phyloP scores from a whole-genome alignment of 2,888 invertebrate species.

The Xanthia togata region DNA sequence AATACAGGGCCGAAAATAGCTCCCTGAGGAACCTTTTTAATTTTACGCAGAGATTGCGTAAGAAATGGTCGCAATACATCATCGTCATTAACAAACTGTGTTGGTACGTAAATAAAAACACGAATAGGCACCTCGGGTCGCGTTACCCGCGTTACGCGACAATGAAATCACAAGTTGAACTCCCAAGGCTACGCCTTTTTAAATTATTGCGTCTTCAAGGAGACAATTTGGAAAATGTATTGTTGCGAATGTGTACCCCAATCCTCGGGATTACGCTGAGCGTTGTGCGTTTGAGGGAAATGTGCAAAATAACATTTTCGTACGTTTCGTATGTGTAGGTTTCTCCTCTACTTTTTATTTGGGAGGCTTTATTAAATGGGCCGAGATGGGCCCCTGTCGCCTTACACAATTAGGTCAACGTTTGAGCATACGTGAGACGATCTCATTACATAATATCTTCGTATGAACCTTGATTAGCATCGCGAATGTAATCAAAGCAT shows the following conservation, averaged over 20 bases:
- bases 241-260: constrained; percentile 76
- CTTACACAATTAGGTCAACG: constrained; percentile 67
- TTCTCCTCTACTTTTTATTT: constrained; percentile 67
- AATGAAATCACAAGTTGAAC: constrained; percentile 69
- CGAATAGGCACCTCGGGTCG: constrained; percentile 67
- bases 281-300: constrained; percentile 76
- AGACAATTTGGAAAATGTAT: constrained; percentile 87
- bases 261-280: constrained; percentile 80
- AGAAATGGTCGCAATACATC: constrained; percentile 62
- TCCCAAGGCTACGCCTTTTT: constrained; percentile 74
- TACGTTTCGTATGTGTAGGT: constrained; percentile 71
- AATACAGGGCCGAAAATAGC: constrained; percentile 43
- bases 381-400: constrained; percentile 53
- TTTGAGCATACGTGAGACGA: constrained; percentile 51
- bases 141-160: constrained; percentile 64
- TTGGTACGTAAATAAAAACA: constrained; percentile 64
- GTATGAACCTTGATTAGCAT: constrained; percentile 58
- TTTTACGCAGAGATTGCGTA: constrained; percentile 55
- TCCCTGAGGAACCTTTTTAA: constrained; percentile 62
- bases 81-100: constrained; percentile 65
- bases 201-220: constrained; percentile 86
- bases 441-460: constrained; percentile 47
- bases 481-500: constrained; percentile 43
- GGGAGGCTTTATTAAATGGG: constrained; percentile 67
- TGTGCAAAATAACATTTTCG: constrained; percentile 80